phyloP scores from a whole-genome alignment of 2,797 vertebrate genomes.

The Percopsis omiscomaycus region DNA sequence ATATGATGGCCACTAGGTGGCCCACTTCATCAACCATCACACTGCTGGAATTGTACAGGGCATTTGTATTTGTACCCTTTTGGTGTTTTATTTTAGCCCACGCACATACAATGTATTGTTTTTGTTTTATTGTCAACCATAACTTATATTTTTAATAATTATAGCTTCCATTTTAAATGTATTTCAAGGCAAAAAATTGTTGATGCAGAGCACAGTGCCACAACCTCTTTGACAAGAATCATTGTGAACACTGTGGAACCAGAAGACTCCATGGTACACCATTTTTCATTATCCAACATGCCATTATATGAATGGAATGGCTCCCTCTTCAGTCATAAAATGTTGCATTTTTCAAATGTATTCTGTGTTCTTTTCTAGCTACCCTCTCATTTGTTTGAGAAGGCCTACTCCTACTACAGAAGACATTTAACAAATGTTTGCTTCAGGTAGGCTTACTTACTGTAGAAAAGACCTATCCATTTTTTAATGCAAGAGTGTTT shows the following conservation, averaged over 20 bases:
- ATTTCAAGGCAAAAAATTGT: conserved; percentile 61
- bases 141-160: not conserved
- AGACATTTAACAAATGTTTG: conserved; percentile 68
- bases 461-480: not conserved
- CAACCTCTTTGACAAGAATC: conserved; percentile 61
- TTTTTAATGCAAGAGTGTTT: too few relatives aligned
- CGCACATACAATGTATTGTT: not conserved
- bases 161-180: not conserved
- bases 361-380: conserved; percentile 61
- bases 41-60: not conserved
- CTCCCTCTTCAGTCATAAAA: not conserved
- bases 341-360: conserved; percentile 3
- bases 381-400: conserved; percentile 67
- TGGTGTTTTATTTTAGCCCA: not conserved
- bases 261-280: conserved; percentile 63
- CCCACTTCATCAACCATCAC: conserved; percentile 51
- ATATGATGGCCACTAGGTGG: conserved; percentile 47
- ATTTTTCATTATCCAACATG: too few relatives aligned
- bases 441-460: conserved; percentile 72
- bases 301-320: too few relatives aligned
- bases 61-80: not conserved
- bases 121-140: too few relatives aligned
- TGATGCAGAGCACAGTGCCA: conserved; percentile 46
- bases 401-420: conserved; percentile 73
- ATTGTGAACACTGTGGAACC: conserved; percentile 58